Conservation (phyloP, 2,113 vertebrate genomes). For the Chiloscyllium plagiosum region DNA sequence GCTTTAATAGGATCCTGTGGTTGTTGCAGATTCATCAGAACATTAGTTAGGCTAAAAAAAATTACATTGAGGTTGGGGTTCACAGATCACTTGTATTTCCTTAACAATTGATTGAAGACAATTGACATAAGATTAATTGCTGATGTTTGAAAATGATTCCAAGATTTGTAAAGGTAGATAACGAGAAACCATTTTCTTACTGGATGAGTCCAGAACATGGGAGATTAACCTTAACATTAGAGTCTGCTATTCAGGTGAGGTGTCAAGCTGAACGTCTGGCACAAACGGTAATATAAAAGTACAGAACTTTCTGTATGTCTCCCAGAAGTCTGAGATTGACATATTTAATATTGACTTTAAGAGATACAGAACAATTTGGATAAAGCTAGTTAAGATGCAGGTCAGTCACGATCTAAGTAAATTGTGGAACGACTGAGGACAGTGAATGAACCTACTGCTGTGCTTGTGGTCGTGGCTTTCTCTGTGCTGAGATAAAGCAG, state of each 20-base stretch:
- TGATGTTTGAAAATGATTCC: neutral
- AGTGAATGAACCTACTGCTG: neutral
- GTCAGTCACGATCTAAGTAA: neutral
- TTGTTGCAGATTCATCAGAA: neutral
- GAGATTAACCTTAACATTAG: neutral
- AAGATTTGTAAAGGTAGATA: neutral
- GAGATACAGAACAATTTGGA: neutral
- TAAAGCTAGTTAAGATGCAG: neutral
- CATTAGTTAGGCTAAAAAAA: neutral
- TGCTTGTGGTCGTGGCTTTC: neutral
- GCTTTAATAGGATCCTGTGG: neutral
- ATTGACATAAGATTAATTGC: neutral
- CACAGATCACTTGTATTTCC: neutral
- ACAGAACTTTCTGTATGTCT: neutral
- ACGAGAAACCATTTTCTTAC: neutral
- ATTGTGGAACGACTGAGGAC: neutral
- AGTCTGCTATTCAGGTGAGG: neutral
- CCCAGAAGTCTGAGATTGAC: too few relatives aligned
- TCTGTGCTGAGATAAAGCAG: neutral
- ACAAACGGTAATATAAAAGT: neutral
- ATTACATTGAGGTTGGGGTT: neutral
- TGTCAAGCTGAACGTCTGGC: neutral
- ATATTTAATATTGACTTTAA: too few relatives aligned
- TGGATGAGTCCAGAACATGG: neutral
- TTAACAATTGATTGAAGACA: neutral